Percentiles rank a stretch among this genome's conserved stretches.
Conservation (phyloP, 2,797 vertebrate genomes). For the Adrianichthys oophorus region DNA sequence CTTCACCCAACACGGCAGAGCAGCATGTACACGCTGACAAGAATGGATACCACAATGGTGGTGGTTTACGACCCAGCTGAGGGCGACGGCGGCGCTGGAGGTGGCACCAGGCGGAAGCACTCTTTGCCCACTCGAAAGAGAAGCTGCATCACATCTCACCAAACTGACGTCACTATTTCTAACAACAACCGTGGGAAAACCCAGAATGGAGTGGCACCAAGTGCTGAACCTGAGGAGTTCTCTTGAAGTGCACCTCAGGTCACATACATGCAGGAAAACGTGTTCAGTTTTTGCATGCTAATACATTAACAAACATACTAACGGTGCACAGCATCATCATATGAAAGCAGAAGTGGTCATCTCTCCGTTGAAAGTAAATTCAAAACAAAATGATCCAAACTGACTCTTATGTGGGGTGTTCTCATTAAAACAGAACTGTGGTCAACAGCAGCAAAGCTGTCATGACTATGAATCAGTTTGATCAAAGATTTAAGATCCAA, state of each 20-base stretch:
- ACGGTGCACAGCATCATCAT: slow-evolving; percentile 6
- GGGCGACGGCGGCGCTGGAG: slow-evolving; percentile 39
- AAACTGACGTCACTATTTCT: slow-evolving; percentile 62
- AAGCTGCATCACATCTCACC: slow-evolving; percentile 64
- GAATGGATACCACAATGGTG: slow-evolving; percentile 88
- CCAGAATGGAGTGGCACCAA: slow-evolving; percentile 41
- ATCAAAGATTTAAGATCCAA: too few relatives aligned
- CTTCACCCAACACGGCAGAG: slow-evolving; percentile 87
- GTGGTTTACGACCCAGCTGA: slow-evolving; percentile 76
- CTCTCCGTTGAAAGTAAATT: neutral
- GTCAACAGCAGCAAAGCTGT: too few relatives aligned
- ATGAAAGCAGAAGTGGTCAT: neutral
- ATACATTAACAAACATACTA: slow-evolving; percentile 11
- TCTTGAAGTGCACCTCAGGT: slow-evolving; percentile 52
- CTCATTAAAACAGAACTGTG: neutral
- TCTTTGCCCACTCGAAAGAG: slow-evolving; percentile 71
- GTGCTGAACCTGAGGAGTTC: slow-evolving; percentile 68
- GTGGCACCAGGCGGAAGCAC: slow-evolving; percentile 26
- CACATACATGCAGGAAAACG: neutral
- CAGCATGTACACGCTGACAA: slow-evolving; percentile 90
- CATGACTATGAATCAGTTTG: too few relatives aligned
- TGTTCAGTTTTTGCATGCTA: slow-evolving; percentile 20
- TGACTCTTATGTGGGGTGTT: neutral
- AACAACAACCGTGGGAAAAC: slow-evolving; percentile 21
- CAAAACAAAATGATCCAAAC: neutral